Conservation (phyloP, 2,797 vertebrate species). For the Propithecus deckenii region DNA sequence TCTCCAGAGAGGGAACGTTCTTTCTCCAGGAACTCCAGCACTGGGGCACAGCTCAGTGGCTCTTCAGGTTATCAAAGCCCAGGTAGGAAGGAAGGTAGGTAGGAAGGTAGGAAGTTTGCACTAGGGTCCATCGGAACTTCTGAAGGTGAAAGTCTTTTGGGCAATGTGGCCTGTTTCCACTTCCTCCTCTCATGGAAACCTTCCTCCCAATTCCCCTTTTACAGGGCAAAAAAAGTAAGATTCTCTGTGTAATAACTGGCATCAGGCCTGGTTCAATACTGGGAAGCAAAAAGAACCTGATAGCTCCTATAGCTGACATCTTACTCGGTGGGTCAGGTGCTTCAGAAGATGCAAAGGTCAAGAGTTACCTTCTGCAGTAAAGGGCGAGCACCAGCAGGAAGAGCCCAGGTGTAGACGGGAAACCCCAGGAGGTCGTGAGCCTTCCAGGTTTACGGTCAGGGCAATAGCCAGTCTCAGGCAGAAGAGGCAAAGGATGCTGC, state of each 20-base stretch:
- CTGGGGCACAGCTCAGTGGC: not conserved
- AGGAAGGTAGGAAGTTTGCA: not conserved
- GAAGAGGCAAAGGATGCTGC: not conserved
- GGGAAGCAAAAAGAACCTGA: not conserved
- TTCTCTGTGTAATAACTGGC: not conserved
- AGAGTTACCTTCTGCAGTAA: not conserved
- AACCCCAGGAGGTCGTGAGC: fast-evolving
- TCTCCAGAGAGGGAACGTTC: not conserved
- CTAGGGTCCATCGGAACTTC: not conserved
- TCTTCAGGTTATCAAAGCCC: not conserved
- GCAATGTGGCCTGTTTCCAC: not conserved
- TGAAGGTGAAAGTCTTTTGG: not conserved
- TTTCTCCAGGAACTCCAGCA: not conserved
- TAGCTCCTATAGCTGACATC: not conserved
- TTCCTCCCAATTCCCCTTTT: not conserved
- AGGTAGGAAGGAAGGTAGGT: not conserved
- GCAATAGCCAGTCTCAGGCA: not conserved
- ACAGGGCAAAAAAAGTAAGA: not conserved
- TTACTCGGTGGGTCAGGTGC: not conserved
- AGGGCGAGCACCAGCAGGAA: not conserved
- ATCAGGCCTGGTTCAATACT: not conserved
- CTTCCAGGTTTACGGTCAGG: not conserved
- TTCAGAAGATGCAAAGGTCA: not conserved
- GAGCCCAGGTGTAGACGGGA: not conserved
- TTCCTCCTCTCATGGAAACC: not conserved